Evolutionary conservation across 2,888 invertebrate species (phyloP).

Genomic region (Lepidocyrtinus sp.): DNA sequence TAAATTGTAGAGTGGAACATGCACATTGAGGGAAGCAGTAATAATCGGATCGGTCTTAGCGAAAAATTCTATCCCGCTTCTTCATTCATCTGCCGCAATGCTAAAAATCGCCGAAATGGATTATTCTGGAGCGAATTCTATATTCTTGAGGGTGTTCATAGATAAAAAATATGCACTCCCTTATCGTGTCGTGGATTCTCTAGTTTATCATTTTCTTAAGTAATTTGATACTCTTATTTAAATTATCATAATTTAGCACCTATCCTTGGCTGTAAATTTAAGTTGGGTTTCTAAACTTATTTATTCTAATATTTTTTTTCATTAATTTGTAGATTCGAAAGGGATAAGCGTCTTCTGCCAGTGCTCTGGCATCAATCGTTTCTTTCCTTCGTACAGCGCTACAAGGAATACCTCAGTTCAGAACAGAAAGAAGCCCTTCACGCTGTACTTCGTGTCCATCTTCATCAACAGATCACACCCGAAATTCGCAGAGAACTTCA

Average conservation of each 20-base stretch:
- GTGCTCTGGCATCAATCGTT: conserved; percentile 98
- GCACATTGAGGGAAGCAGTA: conserved; percentile 95
- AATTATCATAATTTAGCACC: no score
- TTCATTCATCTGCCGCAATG: conserved; percentile 96
- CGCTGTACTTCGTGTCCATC: conserved; percentile 83
- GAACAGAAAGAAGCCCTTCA: conserved; percentile 93
- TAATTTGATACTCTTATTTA: conserved; percentile 74
- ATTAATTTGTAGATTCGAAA: conserved; percentile 80
- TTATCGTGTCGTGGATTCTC: conserved; percentile 93
- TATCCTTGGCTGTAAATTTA: no score
- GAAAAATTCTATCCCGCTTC: conserved; percentile 91
- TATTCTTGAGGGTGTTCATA: conserved; percentile 92
- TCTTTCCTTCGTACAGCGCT: conserved; percentile 93
- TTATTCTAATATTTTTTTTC: conserved; percentile 15
- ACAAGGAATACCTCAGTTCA: conserved; percentile 93
- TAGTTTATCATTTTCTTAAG: conserved; percentile 95
- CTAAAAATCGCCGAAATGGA: conserved; percentile 98
- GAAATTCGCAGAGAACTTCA: conserved; percentile 92
- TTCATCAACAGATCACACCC: conserved; percentile 79
- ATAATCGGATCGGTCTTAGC: conserved; percentile 94
- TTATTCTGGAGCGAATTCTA: conserved; percentile 95
- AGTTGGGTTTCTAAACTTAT: no score
- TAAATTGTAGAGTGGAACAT: conserved; percentile 84
- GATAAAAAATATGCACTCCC: conserved; percentile 99
- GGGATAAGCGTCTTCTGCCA: conserved; percentile 87